A percentile compares a stretch with the other conserved stretches of the same genome.
Conservation (phyloP, 2,113 vertebrate species). For the Callorhinus ursinus region DNA sequence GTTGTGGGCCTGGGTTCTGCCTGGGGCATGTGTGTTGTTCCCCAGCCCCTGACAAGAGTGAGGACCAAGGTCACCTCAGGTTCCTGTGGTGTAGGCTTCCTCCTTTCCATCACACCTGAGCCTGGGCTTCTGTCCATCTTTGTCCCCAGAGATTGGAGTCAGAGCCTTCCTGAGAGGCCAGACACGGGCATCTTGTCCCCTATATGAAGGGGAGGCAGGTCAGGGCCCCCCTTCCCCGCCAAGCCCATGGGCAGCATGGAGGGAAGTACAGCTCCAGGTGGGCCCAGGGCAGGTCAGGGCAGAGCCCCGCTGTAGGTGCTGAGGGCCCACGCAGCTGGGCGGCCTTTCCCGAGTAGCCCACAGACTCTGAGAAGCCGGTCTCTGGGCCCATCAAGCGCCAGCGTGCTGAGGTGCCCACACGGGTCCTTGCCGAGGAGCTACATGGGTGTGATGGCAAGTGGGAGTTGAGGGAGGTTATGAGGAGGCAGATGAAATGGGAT, state of each 20-base stretch:
- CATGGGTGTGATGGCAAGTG: fast-evolving
- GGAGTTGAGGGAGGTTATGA: background rate
- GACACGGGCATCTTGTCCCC: background rate
- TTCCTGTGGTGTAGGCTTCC: background rate
- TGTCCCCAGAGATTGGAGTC: fast-evolving
- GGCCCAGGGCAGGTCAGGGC: background rate
- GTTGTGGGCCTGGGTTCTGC: background rate
- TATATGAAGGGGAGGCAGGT: background rate
- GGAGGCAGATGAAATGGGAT: too few relatives aligned
- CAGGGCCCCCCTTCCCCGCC: background rate
- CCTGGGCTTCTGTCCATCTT: background rate
- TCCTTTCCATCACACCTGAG: background rate
- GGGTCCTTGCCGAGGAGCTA: background rate
- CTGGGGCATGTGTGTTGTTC: fast-evolving
- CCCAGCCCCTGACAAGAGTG: too few relatives aligned
- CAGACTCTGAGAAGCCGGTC: background rate
- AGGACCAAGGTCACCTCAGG: background rate
- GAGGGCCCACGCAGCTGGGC: background rate
- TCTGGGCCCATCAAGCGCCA: background rate
- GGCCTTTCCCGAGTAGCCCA: background rate
- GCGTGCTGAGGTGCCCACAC: background rate
- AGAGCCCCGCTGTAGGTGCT: background rate
- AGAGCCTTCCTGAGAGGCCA: background rate
- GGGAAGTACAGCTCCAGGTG: background rate
- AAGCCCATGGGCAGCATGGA: background rate